These are phyloP conservation scores for Lepidocyrtinus sp. DNA, from an alignment of 2,888 invertebrate species.

Conservation along the genomic window DNA sequence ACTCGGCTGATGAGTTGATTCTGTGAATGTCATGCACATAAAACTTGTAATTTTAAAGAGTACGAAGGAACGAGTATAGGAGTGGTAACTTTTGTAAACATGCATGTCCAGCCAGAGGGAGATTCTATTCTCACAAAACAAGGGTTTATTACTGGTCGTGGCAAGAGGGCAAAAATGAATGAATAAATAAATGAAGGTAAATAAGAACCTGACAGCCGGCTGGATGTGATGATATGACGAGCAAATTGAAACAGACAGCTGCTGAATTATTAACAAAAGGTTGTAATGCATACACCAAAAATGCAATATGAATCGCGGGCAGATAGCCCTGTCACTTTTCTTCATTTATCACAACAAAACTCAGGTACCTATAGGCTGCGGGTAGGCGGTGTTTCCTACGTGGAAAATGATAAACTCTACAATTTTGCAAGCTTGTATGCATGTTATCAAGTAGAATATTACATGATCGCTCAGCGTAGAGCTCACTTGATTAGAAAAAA, in stretches of 20 bases:
- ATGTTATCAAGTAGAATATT: neutral
- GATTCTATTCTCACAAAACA: neutral
- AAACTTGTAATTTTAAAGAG: conserved; percentile 12
- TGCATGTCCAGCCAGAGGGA: neutral
- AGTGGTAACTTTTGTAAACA: neutral
- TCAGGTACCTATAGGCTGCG: neutral
- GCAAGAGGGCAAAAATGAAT: neutral
- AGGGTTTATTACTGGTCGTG: neutral
- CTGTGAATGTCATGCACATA: conserved; percentile 11
- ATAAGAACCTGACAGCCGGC: neutral
- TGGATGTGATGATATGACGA: conserved; percentile 32
- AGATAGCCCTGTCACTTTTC: neutral
- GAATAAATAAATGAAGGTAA: neutral
- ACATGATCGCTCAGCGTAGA: neutral
- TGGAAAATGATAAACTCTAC: too few relatives aligned
- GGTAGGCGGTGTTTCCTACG: neutral
- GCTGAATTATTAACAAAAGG: conserved; percentile 42
- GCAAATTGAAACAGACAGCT: conserved; percentile 51
- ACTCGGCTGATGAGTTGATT: conserved; percentile 50
- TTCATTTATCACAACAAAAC: neutral
- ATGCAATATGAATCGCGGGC: neutral
- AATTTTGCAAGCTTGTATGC: neutral
- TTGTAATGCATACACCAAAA: neutral
- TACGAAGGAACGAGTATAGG: neutral
- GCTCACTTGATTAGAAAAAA: neutral